Percentiles rank a stretch among this genome's conserved stretches.
These are phyloP conservation scores for Nematopogon swammerdamellus DNA, from an alignment of 2,888 invertebrate species.

Conservation along the genomic window DNA sequence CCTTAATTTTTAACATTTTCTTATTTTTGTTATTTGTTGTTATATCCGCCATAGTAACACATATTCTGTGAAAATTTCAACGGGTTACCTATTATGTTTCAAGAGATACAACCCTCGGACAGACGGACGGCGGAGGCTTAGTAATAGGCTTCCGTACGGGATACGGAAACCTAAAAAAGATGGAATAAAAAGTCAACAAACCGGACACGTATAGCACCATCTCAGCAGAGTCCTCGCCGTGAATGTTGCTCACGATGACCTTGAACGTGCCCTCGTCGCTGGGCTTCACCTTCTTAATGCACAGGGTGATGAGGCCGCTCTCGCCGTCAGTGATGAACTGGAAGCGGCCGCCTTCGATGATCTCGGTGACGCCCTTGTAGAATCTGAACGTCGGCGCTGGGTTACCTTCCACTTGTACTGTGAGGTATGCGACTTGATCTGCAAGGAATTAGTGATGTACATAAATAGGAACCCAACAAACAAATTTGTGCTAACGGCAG, in stretches of 20 bases:
- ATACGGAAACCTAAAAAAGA: no score
- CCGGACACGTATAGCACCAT: conserved; percentile 96
- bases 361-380: conserved; percentile 91
- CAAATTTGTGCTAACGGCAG: no score
- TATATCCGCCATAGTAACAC: no score
- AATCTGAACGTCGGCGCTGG: conserved; percentile 94
- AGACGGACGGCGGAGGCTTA: no score
- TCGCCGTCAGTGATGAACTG: conserved; percentile 94
- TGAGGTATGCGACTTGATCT: conserved; percentile 93
- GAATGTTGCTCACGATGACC: conserved; percentile 86
- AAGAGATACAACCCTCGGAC: no score
- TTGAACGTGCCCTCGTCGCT: conserved; percentile 97
- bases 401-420: conserved; percentile 90
- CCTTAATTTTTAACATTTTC: no score
- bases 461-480: no score
- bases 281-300: conserved; percentile 93
- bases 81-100: no score
- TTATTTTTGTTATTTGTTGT: no score
- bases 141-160: no score
- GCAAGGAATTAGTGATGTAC: conserved; percentile 14
- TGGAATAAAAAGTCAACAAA: no score
- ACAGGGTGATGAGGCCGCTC: conserved; percentile 86
- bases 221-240: conserved; percentile 95
- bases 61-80: no score
- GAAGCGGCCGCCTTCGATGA: conserved; percentile 93